Evolutionary conservation across 2,113 vertebrate species (phyloP).

Genomic region (Trochalopteron elliotii): DNA sequence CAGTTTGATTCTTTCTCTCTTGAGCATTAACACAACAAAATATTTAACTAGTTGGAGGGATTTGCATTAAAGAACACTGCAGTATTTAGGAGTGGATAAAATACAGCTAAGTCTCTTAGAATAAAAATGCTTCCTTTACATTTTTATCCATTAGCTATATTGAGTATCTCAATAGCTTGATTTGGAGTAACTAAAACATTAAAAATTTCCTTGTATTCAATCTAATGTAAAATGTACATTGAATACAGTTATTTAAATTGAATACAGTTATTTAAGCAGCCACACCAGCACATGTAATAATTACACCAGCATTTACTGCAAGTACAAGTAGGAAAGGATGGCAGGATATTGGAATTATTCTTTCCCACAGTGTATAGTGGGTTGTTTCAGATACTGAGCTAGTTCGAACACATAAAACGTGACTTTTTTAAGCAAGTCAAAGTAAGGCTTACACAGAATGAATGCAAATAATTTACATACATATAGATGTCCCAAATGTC

Average conservation of each 20-base stretch:
- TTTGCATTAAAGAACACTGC: neutral
- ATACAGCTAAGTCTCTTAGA: neutral
- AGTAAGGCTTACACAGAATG: neutral
- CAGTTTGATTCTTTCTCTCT: neutral
- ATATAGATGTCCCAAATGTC: neutral
- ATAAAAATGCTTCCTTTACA: neutral
- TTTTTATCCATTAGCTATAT: neutral
- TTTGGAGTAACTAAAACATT: neutral
- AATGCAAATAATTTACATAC: neutral
- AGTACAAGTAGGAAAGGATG: neutral
- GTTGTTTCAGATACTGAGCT: neutral
- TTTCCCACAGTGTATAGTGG: neutral
- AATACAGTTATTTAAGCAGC: neutral
- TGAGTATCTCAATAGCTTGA: neutral
- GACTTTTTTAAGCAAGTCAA: neutral
- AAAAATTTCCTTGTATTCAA: neutral
- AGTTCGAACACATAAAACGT: neutral
- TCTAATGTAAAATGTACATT: neutral
- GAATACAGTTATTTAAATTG: neutral
- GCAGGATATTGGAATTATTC: neutral
- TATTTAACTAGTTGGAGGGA: neutral
- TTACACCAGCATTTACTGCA: neutral
- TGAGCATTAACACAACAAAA: neutral
- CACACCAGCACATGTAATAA: neutral
- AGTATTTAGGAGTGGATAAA: neutral